phyloP scores from a whole-genome alignment of 1,140 invertebrate species.

The Drosophila ambigua region DNA sequence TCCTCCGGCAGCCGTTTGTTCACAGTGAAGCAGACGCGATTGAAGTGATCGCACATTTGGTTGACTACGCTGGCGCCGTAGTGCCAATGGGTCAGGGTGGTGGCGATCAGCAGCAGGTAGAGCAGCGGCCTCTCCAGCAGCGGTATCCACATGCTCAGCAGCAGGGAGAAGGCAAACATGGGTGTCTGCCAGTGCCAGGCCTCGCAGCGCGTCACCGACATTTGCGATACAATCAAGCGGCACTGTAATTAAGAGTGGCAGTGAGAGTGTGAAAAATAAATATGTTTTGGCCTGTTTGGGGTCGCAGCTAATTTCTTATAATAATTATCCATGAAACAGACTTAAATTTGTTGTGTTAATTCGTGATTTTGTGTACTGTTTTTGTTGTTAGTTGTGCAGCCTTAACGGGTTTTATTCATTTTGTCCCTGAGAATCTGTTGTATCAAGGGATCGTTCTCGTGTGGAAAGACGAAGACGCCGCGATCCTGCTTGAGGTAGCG shows the following conservation, averaged over 20 bases:
- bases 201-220: constrained; percentile 95
- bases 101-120: constrained; percentile 89
- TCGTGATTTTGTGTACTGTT: not conserved
- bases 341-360: constrained; percentile 25
- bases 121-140: constrained; percentile 88
- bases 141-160: constrained; percentile 86
- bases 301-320: too few relatives aligned
- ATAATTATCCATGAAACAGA: not conserved
- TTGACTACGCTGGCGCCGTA: constrained; percentile 94
- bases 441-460: constrained; percentile 59
- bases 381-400: not conserved
- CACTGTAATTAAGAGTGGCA: constrained; percentile 87
- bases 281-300: not conserved
- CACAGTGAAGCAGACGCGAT: constrained; percentile 81
- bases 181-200: constrained; percentile 92
- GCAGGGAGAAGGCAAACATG: constrained; percentile 86
- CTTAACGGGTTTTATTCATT: not conserved
- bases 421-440: constrained; percentile 37
- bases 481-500: constrained; percentile 57
- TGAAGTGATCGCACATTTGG: constrained; percentile 83
- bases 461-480: constrained; percentile 65
- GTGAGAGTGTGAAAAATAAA: constrained; percentile 1
- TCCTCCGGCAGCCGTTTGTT: constrained; percentile 48
- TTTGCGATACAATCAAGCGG: constrained; percentile 98
- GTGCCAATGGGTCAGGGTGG: constrained; percentile 92